Evolutionary conservation across 2,797 vertebrate species (phyloP), one percentile per base, ranked within the genome.

Genomic region (Morus bassanus): DNA sequence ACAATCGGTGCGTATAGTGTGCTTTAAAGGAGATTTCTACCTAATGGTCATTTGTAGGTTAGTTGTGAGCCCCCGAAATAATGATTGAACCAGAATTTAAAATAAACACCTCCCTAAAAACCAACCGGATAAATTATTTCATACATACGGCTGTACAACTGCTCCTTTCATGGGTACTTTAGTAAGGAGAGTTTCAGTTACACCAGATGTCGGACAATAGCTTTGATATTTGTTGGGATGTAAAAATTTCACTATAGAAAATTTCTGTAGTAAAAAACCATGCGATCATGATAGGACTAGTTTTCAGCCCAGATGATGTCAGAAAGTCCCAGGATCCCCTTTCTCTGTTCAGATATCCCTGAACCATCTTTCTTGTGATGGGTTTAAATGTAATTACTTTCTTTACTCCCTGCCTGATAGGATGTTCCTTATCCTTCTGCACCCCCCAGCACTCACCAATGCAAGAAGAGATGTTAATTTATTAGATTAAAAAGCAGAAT

Each of bases 251-350:
- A 14, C 27, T 27, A 2, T 28, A 25, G 17, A 54, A 65, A 33
- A 46, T 48, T 4, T 22, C 33, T 14, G 35, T 9, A 28, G 43
- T 10, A 22, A 57, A 41, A 82, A 56, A 3, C 6, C 13, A 11
- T 3, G 6, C 3, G 2, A 3, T 76, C 7, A 0, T 10, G 23
- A 18, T 23, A 53, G 19, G 35, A 31, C 21, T 27, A 0, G 17
- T 76, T 81, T 53, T 65, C 57, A 70, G 30, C 30, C 23, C 15
- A 57, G 72, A 33, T 56, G 54, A 41, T 3, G 3, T 46, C 19
- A 31, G 6, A 37, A 64, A 33, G 7, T 33, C 69, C 43, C 73
- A 35, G 27, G 33, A 24, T 43, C 60, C 35, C 33, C 13, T 63
- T 84, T 59, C 16, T 57, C n/a, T 63, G 4, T 51, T 33, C n/a